Conservation (phyloP, 1,140 invertebrate genomes). For the Hyposmocoma kahamanoa region DNA sequence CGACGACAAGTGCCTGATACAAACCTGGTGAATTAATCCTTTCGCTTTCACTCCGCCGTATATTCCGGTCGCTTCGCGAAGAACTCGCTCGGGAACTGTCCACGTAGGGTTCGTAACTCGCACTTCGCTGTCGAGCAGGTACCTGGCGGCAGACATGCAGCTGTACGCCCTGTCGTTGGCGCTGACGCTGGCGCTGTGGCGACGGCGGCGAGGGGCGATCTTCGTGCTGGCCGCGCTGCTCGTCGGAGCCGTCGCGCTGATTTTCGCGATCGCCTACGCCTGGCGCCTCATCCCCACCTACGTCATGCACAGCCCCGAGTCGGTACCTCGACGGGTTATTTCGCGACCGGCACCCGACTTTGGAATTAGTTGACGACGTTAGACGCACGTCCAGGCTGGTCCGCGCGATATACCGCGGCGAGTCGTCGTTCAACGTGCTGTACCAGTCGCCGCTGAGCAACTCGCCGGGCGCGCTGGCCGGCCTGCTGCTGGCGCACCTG, state of each 20-base stretch:
- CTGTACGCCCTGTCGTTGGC: constrained; percentile 43
- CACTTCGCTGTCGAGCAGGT: too few species aligned
- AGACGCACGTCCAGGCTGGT: constrained; percentile 27
- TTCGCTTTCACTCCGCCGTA: too few species aligned
- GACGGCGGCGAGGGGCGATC: constrained; percentile 33
- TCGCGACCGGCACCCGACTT: too few species aligned
- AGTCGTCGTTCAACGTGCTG: constrained; percentile 48
- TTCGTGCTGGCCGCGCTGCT: constrained; percentile 28
- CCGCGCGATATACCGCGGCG: constrained; percentile 32
- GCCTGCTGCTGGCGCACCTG: constrained; percentile 47
- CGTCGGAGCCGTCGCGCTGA: constrained; percentile 16
- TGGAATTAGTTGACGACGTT: too few species aligned
- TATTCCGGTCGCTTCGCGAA: too few species aligned
- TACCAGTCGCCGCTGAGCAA: constrained; percentile 59
- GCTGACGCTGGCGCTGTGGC: constrained; percentile 40
- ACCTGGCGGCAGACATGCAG: constrained; percentile 63
- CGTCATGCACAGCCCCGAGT: constrained; percentile 52
- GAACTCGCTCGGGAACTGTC: too few species aligned
- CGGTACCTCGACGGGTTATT: constrained; percentile 16
- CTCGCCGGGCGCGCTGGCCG: constrained; percentile 44
- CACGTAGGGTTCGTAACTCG: too few species aligned
- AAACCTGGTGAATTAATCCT: constrained; percentile 65
- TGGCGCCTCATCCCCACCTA: constrained; percentile 46
- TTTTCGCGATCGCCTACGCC: constrained; percentile 35
- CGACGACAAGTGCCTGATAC: constrained; percentile 54